Base-by-base conservation (phyloP, 2,888 invertebrate genomes). In the Pyrocoelia pectoralis region DNA sequence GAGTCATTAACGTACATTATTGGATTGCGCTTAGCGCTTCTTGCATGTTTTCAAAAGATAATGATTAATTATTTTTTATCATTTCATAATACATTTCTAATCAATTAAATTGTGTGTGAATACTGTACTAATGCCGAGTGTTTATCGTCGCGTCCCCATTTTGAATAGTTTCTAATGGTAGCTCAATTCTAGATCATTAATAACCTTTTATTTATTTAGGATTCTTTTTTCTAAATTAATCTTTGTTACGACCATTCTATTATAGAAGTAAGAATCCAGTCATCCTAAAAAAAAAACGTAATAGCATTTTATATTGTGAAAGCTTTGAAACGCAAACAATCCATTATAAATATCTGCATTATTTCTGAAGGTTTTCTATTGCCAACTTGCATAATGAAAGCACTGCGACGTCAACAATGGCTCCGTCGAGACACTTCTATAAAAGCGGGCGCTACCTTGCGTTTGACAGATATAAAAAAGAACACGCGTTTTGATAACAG, bases 311-410 rank as follows among this genome's bases (percentile, higher is more conserved):
- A 33, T 74, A 76, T 74, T 73, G 72, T 72, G 73, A 74, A 76
- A 75, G 75, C 74, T 74, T 72, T 74, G 76, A 77, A 76, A n/a
- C n/a, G 75, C 75, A 73, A 74, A 76, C 78, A 79, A 79, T 78
- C 79, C 78, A 78, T 77, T 78, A 77, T 77, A 79, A 78, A 79
- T 79, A 79, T 79, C 79, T 79, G 79, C 79, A 79, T 80, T 79
- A 79, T 79, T 79, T 78, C 75, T 73, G 73, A 71, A 76, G 76
- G 75, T 78, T 73, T 77, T 77, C 76, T 76, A 75, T 74, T 75
- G 78, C 77, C 79, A 79, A 79, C 79, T 80, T 80, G 78, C 74
- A 79, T 79, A 80, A 80, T 80, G 80, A 80, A 79, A 77, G 75
- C 76, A 68, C 75, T 74, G 74, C 77, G 74, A 75, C 76, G 76